These are phyloP conservation scores for Hypomecis punctinalis DNA, from an alignment of 2,888 invertebrate species.

Conservation along the genomic window DNA sequence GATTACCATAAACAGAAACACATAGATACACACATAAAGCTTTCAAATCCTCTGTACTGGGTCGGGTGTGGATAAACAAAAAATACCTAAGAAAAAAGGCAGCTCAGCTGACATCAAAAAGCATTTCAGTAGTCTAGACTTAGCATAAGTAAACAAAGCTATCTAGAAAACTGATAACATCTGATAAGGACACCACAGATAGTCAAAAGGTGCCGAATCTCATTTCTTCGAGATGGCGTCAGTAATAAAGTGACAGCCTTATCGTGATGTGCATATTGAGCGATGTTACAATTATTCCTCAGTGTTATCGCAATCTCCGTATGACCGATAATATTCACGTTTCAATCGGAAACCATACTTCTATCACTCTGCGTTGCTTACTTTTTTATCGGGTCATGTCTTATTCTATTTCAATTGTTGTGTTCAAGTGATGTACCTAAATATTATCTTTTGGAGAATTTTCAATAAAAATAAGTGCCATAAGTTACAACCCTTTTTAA, in stretches of 20 bases:
- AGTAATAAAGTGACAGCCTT: conserved; percentile 21
- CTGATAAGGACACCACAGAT: conserved; percentile 20
- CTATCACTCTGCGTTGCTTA: too few relatives aligned
- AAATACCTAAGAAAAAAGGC: background rate
- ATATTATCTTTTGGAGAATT: too few relatives aligned
- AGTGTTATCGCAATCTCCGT: background rate
- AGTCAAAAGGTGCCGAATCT: conserved; percentile 7
- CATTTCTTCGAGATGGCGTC: conserved; percentile 3
- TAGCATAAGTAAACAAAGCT: conserved; percentile 13
- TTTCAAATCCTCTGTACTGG: too few relatives aligned
- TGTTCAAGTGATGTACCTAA: too few relatives aligned
- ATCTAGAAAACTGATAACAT: conserved; percentile 14
- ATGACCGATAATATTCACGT: too few relatives aligned
- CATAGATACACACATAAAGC: too few relatives aligned
- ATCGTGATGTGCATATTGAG: conserved; percentile 10
- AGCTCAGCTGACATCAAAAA: background rate
- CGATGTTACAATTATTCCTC: conserved; percentile 9
- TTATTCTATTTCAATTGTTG: too few relatives aligned
- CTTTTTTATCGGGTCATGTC: too few relatives aligned
- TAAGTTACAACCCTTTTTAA: too few relatives aligned
- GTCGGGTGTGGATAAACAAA: background rate
- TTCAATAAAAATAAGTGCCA: too few relatives aligned
- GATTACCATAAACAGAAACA: too few relatives aligned
- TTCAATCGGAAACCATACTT: too few relatives aligned
- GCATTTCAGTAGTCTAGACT: conserved; percentile 15